Base-by-base conservation (phyloP, 1,140 invertebrate genomes). In the Brachionus asplanchnoidis region DNA sequence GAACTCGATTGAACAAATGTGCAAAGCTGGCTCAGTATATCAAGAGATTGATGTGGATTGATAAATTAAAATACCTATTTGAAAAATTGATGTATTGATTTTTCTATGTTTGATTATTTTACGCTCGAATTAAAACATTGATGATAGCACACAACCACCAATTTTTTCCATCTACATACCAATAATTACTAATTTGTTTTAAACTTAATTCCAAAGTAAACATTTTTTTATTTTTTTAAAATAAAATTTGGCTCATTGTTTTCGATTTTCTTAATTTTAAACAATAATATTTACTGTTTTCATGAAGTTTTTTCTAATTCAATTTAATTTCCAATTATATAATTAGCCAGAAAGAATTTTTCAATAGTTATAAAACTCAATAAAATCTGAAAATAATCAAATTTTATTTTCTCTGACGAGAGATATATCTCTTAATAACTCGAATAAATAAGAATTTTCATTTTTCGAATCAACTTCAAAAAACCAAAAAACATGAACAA, bases 261-360 rank as follows among this genome's bases (percentile, higher is more conserved):
- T 73, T 73, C 40, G n/a, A 9, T 40, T 17, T 17, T 42, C 36
- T 73, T 73, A 73, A 73, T 73, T 73, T 42, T 73, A 42, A 40
- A 40, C 17, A 42, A 73, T 42, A 73, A 73, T 73, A 73, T 73
- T 73, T 73, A 42, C 68, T 73, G 68, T 73, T 73, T 73, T 73
- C 20, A 73, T 73, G 23, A 68, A 40, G 23, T 7, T 17, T 32
- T 14, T 68, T 68, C 11, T 68, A 32, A 68, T 68, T 68, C 32
- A 68, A 68, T 68, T 4, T 60, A 60, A 60, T 60, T 60, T 60
- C n/a, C 8, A 60, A 20, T 20, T 60, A 60, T 9, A 68, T 9
- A 68, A 32, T 32, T 26, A 68, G 32, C 23, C 12, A 46, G 3
- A 36, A 73, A 73, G 42, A 42, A 17, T 20, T 17, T 7, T 73